phyloP scores from a whole-genome alignment of 2,888 invertebrate species.

The Stenolophus ochropezus region DNA sequence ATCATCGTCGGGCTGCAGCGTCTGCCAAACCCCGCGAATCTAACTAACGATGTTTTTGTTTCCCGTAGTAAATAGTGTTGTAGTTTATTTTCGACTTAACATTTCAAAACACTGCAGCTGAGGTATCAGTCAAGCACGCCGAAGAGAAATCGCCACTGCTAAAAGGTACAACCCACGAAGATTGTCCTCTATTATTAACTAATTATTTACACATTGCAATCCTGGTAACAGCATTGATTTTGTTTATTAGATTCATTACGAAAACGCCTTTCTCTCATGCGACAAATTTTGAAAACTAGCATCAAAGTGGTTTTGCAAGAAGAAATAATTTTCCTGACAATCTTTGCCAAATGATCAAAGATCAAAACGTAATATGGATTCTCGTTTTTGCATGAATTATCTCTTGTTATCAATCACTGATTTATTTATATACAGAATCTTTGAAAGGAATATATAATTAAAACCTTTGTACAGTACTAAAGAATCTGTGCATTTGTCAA shows the following conservation, averaged over 20 bases:
- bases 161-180: slow-evolving; percentile 40
- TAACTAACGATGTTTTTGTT: slow-evolving; percentile 59
- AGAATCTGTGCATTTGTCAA: no score
- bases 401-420: no score
- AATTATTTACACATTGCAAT: slow-evolving; percentile 25
- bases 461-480: no score
- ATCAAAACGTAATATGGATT: no score
- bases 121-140: slow-evolving; percentile 37
- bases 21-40: slow-evolving; percentile 43
- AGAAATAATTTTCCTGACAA: no score
- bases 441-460: no score
- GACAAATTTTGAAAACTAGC: background rate
- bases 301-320: no score
- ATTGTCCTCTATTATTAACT: slow-evolving; percentile 15
- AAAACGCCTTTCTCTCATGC: background rate
- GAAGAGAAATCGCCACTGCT: slow-evolving; percentile 41
- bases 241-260: slow-evolving; percentile 8
- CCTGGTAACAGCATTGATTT: background rate
- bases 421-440: no score
- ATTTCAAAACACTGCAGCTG: slow-evolving; percentile 52
- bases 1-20: slow-evolving; percentile 39
- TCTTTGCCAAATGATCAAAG: no score
- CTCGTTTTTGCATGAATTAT: no score
- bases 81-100: slow-evolving; percentile 59
- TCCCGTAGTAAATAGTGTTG: slow-evolving; percentile 50